Conservation (phyloP, 2,113 vertebrate species). For the Myotis lucifugus region DNA sequence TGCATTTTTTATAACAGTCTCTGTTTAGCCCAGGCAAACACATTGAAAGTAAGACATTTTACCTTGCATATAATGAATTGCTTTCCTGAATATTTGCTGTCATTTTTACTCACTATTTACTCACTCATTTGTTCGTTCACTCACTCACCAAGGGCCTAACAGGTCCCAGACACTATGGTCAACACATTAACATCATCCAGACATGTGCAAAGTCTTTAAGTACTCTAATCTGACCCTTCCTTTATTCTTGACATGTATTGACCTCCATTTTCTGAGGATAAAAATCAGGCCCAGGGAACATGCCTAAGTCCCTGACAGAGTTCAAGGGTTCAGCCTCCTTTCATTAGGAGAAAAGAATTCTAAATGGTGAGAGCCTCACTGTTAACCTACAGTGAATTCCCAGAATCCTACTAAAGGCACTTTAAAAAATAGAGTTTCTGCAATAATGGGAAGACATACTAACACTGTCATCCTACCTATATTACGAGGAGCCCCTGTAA, state of each 20-base stretch:
- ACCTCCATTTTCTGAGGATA: slow-evolving; percentile 76
- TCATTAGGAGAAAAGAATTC: slow-evolving; percentile 77
- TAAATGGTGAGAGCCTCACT: slow-evolving; percentile 54
- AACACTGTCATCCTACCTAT: slow-evolving; percentile 19
- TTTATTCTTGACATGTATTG: slow-evolving; percentile 75
- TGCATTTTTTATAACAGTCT: neutral
- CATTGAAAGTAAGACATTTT: neutral
- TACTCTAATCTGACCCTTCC: slow-evolving; percentile 62
- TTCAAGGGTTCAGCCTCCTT: slow-evolving; percentile 73
- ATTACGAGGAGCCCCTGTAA: neutral
- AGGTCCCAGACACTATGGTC: slow-evolving; percentile 49
- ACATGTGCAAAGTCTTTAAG: slow-evolving; percentile 57
- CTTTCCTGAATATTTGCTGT: slow-evolving; percentile 31
- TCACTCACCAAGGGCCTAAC: slow-evolving; percentile 29
- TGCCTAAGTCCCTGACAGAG: slow-evolving; percentile 72
- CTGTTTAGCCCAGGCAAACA: neutral
- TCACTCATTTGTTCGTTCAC: neutral
- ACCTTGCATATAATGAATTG: neutral
- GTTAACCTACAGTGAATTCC: slow-evolving; percentile 69
- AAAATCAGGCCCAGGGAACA: slow-evolving; percentile 67
- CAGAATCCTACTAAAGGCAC: slow-evolving; percentile 51
- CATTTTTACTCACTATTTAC: slow-evolving; percentile 46
- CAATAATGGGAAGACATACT: slow-evolving; percentile 42
- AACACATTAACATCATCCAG: slow-evolving; percentile 57
- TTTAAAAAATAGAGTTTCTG: slow-evolving; percentile 58